These are phyloP conservation scores for Dermatophagoides farinae DNA, from an alignment of 1,140 invertebrate species.

Conservation along the genomic window DNA sequence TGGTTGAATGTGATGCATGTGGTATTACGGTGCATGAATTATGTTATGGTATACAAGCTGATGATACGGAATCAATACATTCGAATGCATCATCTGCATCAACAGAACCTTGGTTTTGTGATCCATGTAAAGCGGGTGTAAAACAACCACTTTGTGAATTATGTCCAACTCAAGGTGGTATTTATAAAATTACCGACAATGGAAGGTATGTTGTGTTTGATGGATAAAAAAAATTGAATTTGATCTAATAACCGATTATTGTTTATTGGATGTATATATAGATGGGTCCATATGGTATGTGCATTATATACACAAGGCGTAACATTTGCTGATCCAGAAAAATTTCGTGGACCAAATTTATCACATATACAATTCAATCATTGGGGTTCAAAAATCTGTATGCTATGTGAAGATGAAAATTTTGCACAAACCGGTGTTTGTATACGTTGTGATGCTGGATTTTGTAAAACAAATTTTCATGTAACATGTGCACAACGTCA, in stretches of 20 bases:
- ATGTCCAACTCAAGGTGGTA: constrained; percentile 45
- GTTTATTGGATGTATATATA: background rate
- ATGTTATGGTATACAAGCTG: constrained; percentile 66
- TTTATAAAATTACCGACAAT: constrained; percentile 87
- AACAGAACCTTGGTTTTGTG: constrained; percentile 95
- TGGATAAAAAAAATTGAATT: constrained; percentile 8
- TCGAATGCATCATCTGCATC: constrained; percentile 73
- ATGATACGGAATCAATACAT: constrained; percentile 62
- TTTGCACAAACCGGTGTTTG: constrained; percentile 77
- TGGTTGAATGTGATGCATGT: constrained; percentile 89
- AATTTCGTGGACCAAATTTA: constrained; percentile 46
- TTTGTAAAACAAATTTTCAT: constrained; percentile 93
- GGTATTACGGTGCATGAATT: constrained; percentile 87
- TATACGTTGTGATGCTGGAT: constrained; percentile 59
- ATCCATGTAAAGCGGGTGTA: constrained; percentile 75
- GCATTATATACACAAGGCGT: constrained; percentile 90
- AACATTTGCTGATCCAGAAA: constrained; percentile 81
- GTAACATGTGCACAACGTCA: constrained; percentile 89
- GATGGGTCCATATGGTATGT: constrained; percentile 91
- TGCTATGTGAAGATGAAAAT: constrained; percentile 61
- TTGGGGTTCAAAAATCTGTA: constrained; percentile 64
- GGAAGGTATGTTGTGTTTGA: constrained; percentile 33
- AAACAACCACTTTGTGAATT: constrained; percentile 43
- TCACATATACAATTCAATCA: constrained; percentile 88
- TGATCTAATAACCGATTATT: background rate